Evolutionary conservation across 1,140 invertebrate species (phyloP).

Genomic region (Heliconius himera): DNA sequence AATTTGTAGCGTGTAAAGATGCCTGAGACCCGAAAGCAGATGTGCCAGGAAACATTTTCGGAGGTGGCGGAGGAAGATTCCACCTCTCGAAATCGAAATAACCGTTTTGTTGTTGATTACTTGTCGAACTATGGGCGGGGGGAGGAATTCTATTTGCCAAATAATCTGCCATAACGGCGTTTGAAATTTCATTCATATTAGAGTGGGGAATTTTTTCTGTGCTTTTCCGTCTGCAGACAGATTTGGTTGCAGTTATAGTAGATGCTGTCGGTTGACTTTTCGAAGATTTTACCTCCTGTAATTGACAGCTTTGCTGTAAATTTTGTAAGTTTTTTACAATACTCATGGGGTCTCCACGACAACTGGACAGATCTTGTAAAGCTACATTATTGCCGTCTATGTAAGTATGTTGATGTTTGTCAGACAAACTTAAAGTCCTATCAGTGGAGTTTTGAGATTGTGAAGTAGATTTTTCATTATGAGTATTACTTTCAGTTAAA

Average conservation of each 20-base stretch:
- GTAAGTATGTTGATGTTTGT: constrained; percentile 66
- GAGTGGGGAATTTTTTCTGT: constrained; percentile 79
- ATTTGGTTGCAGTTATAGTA: constrained; percentile 57
- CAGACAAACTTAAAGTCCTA: constrained; percentile 56
- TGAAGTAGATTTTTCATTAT: constrained; percentile 60
- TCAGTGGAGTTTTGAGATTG: constrained; percentile 60
- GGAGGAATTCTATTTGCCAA: constrained; percentile 84
- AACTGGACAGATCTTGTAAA: constrained; percentile 87
- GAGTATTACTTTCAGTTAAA: constrained; percentile 81
- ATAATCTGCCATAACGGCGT: constrained; percentile 82
- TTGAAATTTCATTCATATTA: constrained; percentile 80
- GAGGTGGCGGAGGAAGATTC: constrained; percentile 85
- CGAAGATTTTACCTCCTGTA: constrained; percentile 80
- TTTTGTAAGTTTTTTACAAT: constrained; percentile 88
- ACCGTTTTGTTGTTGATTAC: constrained; percentile 85
- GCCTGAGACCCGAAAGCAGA: constrained; percentile 82
- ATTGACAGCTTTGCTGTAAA: constrained; percentile 84
- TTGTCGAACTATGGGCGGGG: constrained; percentile 86
- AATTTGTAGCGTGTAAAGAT: constrained; percentile 82
- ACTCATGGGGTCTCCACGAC: constrained; percentile 88
- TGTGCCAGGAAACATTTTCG: constrained; percentile 85
- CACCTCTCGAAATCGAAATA: constrained; percentile 89
- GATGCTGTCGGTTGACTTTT: constrained; percentile 61
- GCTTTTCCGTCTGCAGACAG: constrained; percentile 79
- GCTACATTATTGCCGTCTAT: constrained; percentile 81